phyloP scores from a whole-genome alignment of 2,113 vertebrate genomes.

The Anoplopoma fimbria region DNA sequence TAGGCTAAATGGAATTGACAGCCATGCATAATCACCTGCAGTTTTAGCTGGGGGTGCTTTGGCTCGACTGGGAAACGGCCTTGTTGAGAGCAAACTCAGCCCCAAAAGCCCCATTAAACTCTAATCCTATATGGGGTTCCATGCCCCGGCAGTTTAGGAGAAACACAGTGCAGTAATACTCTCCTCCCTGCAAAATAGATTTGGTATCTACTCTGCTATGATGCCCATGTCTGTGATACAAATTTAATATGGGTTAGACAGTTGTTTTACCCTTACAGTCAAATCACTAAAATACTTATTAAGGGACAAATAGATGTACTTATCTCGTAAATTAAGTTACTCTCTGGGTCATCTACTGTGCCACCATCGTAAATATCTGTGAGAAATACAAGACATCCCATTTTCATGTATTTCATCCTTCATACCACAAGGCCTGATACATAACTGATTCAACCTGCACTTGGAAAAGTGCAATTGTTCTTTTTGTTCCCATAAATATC shows the following conservation, averaged over 20 bases:
- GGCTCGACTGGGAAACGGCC: slow-evolving; percentile 68
- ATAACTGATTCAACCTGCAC: slow-evolving; percentile 68
- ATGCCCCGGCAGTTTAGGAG: slow-evolving; percentile 71
- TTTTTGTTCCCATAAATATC: slow-evolving; percentile 76
- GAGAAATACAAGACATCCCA: slow-evolving; percentile 26
- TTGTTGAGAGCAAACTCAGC: slow-evolving; percentile 76
- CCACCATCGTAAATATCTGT: slow-evolving; percentile 19
- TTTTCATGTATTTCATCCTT: slow-evolving; percentile 52
- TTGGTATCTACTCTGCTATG: slow-evolving; percentile 39
- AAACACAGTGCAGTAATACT: slow-evolving; percentile 55
- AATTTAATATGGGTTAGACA: slow-evolving; percentile 25
- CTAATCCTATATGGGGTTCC: slow-evolving; percentile 78
- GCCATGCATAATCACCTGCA: slow-evolving; percentile 83
- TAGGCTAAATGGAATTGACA: slow-evolving; percentile 82
- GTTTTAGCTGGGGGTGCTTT: slow-evolving; percentile 72
- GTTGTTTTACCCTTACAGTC: not conserved
- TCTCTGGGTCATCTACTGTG: not conserved
- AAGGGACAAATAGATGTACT: slow-evolving; percentile 10
- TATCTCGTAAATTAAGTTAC: not conserved
- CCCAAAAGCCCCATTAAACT: slow-evolving; percentile 79
- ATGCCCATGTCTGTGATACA: slow-evolving; percentile 21
- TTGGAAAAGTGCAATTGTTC: slow-evolving; percentile 76
- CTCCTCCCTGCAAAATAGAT: slow-evolving; percentile 55
- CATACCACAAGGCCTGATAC: slow-evolving; percentile 52
- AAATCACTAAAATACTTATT: not conserved